Conservation (phyloP, 2,113 vertebrate genomes). For the Oostethus manadensis region DNA sequence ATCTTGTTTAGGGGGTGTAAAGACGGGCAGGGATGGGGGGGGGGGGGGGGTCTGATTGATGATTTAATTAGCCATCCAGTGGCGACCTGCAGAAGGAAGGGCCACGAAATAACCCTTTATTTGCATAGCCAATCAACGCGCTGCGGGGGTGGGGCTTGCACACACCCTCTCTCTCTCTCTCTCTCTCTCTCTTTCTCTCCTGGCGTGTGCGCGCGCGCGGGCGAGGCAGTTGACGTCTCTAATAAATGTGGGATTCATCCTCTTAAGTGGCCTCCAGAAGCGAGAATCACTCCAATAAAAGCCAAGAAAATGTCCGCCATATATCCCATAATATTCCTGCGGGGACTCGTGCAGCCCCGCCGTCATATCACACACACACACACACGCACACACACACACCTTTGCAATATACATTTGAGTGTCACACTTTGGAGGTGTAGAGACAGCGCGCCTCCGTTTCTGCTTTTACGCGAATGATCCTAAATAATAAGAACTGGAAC, state of each 20-base stretch:
- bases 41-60: constrained; percentile 86
- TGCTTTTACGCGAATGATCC: neutral
- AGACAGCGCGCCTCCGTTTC: neutral
- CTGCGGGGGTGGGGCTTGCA: constrained; percentile 84
- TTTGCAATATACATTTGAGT: neutral
- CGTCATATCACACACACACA: too few relatives aligned
- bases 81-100: constrained; percentile 77
- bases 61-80: constrained; percentile 99
- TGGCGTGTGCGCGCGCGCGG: neutral
- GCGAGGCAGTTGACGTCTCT: constrained; percentile 36
- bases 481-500: too few relatives aligned
- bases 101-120: constrained; percentile 72
- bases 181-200: constrained; percentile 10
- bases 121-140: constrained; percentile 91
- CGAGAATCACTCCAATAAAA: constrained; percentile 27
- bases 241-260: constrained; percentile 50
- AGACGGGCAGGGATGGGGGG: constrained; percentile 51
- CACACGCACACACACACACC: too few relatives aligned
- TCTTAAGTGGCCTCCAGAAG: constrained; percentile 35
- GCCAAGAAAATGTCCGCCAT: constrained; percentile 11
- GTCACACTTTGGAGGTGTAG: too few relatives aligned
- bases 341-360: constrained; percentile 20
- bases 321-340: constrained; percentile 16
- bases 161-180: constrained; percentile 23
- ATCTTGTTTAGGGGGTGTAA: constrained; percentile 68